Conservation (phyloP, 2,797 vertebrate species). For the Odontamblyopus rebecca region DNA sequence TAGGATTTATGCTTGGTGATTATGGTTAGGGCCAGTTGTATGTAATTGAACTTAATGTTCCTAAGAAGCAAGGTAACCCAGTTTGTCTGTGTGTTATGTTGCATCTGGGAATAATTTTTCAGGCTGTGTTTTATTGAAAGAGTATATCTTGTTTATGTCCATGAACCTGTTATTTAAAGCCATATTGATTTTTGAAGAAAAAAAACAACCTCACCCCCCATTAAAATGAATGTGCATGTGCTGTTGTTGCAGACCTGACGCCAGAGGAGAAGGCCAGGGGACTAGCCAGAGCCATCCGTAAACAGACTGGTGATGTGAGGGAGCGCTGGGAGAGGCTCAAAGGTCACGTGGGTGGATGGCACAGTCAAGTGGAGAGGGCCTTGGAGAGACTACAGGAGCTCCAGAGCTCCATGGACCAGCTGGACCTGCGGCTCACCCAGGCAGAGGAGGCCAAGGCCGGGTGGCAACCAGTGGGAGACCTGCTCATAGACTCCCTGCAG, state of each 20-base stretch:
- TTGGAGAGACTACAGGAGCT: constrained; percentile 91
- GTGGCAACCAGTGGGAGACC: constrained; percentile 92
- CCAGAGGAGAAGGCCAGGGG: constrained; percentile 91
- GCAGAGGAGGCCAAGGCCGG: constrained; percentile 83
- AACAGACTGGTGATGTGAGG: constrained; percentile 89
- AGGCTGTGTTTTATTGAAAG: neutral
- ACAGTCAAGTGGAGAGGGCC: constrained; percentile 90
- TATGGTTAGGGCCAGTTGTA: too few relatives aligned
- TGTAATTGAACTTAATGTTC: too few relatives aligned
- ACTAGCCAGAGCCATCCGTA: constrained; percentile 92
- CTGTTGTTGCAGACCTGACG: constrained; percentile 78
- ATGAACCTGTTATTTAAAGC: neutral
- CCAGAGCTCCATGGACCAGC: constrained; percentile 92
- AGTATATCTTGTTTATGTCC: neutral
- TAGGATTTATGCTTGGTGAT: too few relatives aligned
- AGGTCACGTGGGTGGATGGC: constrained; percentile 84
- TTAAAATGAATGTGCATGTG: neutral
- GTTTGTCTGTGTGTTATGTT: neutral
- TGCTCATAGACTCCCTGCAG: constrained; percentile 93
- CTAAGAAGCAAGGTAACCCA: neutral
- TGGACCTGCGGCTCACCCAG: constrained; percentile 85
- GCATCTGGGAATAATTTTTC: neutral
- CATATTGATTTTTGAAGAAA: neutral
- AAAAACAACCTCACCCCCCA: too few relatives aligned
- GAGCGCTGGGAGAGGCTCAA: constrained; percentile 93